Evolutionary conservation across 2,888 invertebrate species (phyloP).

Genomic region (Tuta absoluta): DNA sequence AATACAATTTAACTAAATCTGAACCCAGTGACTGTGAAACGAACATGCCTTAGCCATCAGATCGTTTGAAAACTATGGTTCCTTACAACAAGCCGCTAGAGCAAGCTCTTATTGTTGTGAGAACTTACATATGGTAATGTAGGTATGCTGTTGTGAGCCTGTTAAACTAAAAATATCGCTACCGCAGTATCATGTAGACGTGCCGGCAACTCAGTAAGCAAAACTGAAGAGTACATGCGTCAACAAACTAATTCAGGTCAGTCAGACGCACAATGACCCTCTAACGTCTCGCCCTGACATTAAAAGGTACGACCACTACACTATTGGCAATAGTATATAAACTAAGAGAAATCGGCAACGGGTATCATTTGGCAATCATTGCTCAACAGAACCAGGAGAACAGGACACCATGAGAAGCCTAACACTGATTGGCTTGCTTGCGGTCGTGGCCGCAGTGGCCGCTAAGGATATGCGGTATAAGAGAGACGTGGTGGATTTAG

Average conservation of each 20-base stretch:
- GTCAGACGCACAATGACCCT: conserved; percentile 65
- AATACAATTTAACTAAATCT: too few species aligned
- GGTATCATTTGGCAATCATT: conserved; percentile 76
- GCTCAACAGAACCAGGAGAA: conserved; percentile 58
- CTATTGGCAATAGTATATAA: conserved; percentile 79
- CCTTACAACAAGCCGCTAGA: too few species aligned
- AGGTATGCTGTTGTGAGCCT: too few species aligned
- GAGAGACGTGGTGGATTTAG: conserved; percentile 75
- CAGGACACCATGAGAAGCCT: conserved; percentile 62
- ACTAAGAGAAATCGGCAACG: conserved; percentile 64
- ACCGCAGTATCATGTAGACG: not conserved
- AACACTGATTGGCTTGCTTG: conserved; percentile 62
- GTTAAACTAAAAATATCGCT: conserved; percentile 7
- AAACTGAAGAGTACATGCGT: conserved; percentile 37
- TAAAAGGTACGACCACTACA: conserved; percentile 57
- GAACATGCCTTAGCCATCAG: too few species aligned
- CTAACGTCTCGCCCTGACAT: conserved; percentile 71
- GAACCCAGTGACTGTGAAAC: too few species aligned
- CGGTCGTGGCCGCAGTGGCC: conserved; percentile 66
- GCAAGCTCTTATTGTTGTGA: too few species aligned
- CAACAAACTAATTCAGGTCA: conserved; percentile 66
- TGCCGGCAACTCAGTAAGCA: conserved; percentile 19
- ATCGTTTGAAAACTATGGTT: too few species aligned
- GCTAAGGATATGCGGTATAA: conserved; percentile 74
- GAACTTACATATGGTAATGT: too few species aligned